Conservation (phyloP, 1,140 invertebrate species). For the Melanaphis sacchari region DNA sequence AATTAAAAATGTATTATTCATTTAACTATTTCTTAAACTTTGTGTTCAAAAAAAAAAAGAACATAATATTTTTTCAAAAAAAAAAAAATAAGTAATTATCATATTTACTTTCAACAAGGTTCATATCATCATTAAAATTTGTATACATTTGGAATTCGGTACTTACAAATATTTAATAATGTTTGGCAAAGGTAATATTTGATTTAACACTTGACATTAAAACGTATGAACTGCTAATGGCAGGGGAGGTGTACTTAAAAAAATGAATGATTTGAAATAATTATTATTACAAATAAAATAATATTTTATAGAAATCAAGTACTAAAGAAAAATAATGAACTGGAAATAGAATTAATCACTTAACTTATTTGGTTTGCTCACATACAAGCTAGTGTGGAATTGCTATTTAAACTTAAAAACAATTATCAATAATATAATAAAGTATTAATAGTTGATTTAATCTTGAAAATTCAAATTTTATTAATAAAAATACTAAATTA, state of each 20-base stretch:
- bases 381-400: not conserved
- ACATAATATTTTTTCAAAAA: not conserved
- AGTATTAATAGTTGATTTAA: not conserved
- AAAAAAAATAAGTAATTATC: not conserved
- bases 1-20: not conserved
- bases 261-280: not conserved
- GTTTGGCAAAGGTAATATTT: not conserved
- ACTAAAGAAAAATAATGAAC: not conserved
- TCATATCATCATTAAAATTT: not conserved
- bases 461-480: too few species aligned
- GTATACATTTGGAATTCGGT: not conserved
- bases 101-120: not conserved
- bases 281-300: not conserved
- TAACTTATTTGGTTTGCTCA: not conserved
- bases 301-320: not conserved
- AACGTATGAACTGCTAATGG: not conserved
- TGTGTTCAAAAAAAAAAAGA: not conserved
- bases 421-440: not conserved
- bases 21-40: not conserved
- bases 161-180: not conserved
- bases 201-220: not conserved
- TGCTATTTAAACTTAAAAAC: not conserved
- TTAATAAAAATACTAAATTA: not conserved
- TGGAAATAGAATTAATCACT: not conserved
- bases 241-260: too few species aligned